Evolutionary conservation across 1,140 invertebrate genomes (phyloP), one percentile per base, ranked within the genome.

Genomic region (Maniola jurtina): DNA sequence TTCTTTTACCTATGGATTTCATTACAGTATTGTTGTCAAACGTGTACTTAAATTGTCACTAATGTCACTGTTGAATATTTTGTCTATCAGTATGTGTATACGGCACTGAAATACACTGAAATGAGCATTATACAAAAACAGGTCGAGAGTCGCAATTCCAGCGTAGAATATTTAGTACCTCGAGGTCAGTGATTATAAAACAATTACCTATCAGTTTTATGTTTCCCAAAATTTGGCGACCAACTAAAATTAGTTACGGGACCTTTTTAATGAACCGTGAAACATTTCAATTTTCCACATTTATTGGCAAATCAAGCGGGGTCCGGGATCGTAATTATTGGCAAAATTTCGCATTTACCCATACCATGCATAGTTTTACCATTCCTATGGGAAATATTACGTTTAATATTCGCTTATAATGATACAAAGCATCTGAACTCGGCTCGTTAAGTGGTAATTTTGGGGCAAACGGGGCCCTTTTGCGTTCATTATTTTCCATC

Each of bases 231-330:
- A 52, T 52, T 16, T 25, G 6, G 48, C 48, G 14, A 52, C 14
- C 35, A 66, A 65, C 14, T 64, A 35, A 25, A 57, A 42, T 38
- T 48, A 72, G 68, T 80, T 79, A 69, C 66, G 71, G 66, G 77
- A 77, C 76, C 75, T 79, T 80, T 83, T 74, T 64, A 88, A 84
- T 70, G 82, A 83, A 80, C 64, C 84, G 78, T 81, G 75, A 82
- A 89, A 72, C 71, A 77, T 85, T 81, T 89, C 83, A 86, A 88
- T 86, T 84, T 85, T 70, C 67, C 74, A 68, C 75, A 80, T 84
- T 85, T 78, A 81, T 77, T 72, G 75, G 74, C 74, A 84, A 89
- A 83, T 87, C 75, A 81, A 77, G 73, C 80, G 56, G 63, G 40
- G 47, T 68, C 40, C 66, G 71, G 58, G 72, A 77, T 80, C 68